A percentile compares a stretch with the other conserved stretches of the same genome.
phyloP scores from a whole-genome alignment of 92 coral and sea anemone species.

The Meandrina meandrites region DNA sequence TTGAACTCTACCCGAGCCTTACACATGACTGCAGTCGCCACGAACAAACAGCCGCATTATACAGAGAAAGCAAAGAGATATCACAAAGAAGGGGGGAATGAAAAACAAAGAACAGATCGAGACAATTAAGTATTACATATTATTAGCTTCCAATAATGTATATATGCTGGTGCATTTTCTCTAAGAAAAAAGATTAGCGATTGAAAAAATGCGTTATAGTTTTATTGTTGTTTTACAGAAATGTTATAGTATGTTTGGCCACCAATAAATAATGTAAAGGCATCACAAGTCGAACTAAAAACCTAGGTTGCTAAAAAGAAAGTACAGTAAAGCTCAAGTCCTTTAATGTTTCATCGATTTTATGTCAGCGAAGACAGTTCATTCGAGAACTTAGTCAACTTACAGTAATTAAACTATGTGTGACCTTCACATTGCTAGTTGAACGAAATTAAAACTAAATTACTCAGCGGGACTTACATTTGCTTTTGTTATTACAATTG shows the following conservation, averaged over 20 bases:
- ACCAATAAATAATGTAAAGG: neutral
- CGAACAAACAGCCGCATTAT: neutral
- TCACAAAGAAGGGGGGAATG: neutral
- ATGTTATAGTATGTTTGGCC: neutral
- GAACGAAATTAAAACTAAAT: neutral
- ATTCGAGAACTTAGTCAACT: neutral
- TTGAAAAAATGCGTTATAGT: neutral
- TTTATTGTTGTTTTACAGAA: neutral
- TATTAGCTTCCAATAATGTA: neutral
- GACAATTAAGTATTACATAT: conserved; percentile 6
- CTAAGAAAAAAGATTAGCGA: neutral
- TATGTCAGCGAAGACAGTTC: neutral
- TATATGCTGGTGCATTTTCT: neutral
- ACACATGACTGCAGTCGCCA: conserved; percentile 20
- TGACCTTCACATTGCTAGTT: neutral
- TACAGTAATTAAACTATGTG: neutral
- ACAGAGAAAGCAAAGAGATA: neutral
- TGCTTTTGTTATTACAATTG: neutral
- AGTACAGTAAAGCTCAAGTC: no score
- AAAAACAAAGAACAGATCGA: neutral
- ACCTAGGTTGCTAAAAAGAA: neutral
- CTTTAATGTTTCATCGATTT: no score
- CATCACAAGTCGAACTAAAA: no score
- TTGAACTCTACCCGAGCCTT: conserved; percentile 21
- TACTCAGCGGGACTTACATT: neutral